phyloP scores from a whole-genome alignment of 1,140 invertebrate species.

The Formica exsecta region DNA sequence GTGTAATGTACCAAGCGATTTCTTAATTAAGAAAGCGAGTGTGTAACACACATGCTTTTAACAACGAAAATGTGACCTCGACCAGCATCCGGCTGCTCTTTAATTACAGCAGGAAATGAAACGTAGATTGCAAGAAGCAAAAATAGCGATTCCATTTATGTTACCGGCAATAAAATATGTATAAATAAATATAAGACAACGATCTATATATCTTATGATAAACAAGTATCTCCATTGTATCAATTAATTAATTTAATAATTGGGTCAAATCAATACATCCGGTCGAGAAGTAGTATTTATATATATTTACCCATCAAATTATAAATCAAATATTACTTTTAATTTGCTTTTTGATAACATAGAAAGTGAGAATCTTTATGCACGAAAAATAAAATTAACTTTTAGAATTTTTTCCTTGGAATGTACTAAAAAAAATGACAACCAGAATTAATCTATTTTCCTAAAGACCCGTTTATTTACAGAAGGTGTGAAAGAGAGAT shows the following conservation, averaged over 20 bases:
- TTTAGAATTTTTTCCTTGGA: background rate
- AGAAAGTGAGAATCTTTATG: background rate
- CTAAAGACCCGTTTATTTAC: constrained; percentile 5
- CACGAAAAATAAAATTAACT: background rate
- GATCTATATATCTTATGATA: background rate
- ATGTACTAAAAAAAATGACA: too few relatives aligned
- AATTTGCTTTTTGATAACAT: background rate
- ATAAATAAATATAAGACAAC: constrained; percentile 14
- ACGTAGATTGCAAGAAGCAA: constrained; percentile 41
- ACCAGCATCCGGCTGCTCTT: constrained; percentile 40
- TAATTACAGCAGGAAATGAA: constrained; percentile 71
- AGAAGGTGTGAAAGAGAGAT: constrained; percentile 27
- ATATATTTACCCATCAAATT: background rate
- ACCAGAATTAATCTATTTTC: constrained; percentile 3
- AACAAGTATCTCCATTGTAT: constrained; percentile 21
- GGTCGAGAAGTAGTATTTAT: background rate
- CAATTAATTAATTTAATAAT: constrained; percentile 37
- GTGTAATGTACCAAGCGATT: constrained; percentile 2
- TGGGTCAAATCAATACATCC: constrained; percentile 17
- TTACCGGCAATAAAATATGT: constrained; percentile 19
- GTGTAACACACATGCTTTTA: constrained; percentile 4
- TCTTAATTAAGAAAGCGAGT: constrained; percentile 42
- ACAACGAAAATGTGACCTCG: constrained; percentile 45
- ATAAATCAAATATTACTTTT: background rate
- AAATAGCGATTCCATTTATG: constrained; percentile 39